Evolutionary conservation across 2,888 invertebrate genomes (phyloP), one percentile per base, ranked within the genome.

Genomic region (Beris morrisii): DNA sequence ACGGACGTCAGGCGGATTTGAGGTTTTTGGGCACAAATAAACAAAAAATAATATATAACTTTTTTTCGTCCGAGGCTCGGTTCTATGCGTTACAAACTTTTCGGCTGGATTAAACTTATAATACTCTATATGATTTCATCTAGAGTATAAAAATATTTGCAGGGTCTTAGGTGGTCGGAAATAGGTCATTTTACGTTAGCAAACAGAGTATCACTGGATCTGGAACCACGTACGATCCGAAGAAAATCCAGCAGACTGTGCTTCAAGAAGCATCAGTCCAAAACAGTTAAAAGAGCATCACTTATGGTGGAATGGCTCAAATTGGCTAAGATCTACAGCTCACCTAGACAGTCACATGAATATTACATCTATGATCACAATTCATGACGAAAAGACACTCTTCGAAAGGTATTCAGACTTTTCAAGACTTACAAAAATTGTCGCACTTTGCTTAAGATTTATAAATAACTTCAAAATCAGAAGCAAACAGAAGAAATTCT

Each of bases 181-280:
- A n/a, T n/a, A n/a, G n/a, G n/a, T n/a, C n/a, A n/a, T n/a, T n/a
- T n/a, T n/a, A n/a, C n/a, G n/a, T n/a, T n/a, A 46, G 46, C 46
- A 13, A 46, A 46, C 46, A n/a, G 46, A 46, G 46, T 46, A 46
- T 13, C 13, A n/a, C 15, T 46, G n/a, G n/a, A 46, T 13, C n/a
- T 46, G 46, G 46, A 46, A 12, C 46, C 15, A 46, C n/a, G 15
- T 46, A 13, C 1, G 46, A 46, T 46, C 46, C 38, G 48, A 48
- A 48, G 48, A 48, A 15, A 48, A 48, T 48, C 48, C 48, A 15
- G 48, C 48, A n/a, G 48, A 48, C 22, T 48, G 48, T 48, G 48
- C 48, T 22, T 48, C 48, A 48, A 48, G 48, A 3, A 4, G 48
- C 13, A 48, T 48, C 13, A 22, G 22, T 15, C 48, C 48, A 15